These are phyloP conservation scores for Hiodon alosoides DNA, from an alignment of 2,113 vertebrate species.

Conservation along the genomic window DNA sequence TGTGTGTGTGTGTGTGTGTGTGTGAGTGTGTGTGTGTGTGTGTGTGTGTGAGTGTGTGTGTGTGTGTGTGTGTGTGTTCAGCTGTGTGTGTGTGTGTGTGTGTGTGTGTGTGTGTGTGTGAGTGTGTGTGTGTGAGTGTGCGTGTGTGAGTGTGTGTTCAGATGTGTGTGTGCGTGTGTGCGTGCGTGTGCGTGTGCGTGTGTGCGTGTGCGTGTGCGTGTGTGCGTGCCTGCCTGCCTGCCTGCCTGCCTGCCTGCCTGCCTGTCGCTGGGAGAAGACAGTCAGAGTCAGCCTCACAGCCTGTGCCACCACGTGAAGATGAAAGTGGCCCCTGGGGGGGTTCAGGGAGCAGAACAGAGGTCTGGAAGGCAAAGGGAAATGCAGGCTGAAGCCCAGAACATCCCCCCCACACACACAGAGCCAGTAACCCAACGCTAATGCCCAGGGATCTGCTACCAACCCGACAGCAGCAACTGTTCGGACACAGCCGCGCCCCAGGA, in stretches of 20 bases:
- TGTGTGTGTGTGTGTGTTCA: not conserved
- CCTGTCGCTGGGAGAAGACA: conserved; percentile 6
- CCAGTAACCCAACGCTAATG: not conserved
- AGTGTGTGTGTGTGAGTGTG: conserved; percentile 2
- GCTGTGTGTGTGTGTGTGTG: conserved; percentile 9
- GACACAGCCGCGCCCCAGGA: not conserved
- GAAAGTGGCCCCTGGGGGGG: conserved; percentile 51
- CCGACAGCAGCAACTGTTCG: too few species aligned
- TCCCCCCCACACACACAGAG: conserved; percentile 1
- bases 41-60: not conserved
- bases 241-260: conserved; percentile 33
- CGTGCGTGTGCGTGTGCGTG: conserved; percentile 45
- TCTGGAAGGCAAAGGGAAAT: conserved; percentile 46
- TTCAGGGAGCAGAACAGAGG: conserved; percentile 39
- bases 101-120: conserved; percentile 1
- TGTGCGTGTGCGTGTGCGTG: conserved; percentile 41
- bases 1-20: not conserved
- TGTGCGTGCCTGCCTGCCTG: conserved; percentile 35
- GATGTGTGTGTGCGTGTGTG: conserved; percentile 40
- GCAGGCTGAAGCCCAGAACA: not conserved
- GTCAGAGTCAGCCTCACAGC: not conserved
- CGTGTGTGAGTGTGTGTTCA: not conserved
- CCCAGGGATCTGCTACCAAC: too few species aligned
- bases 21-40: not conserved
- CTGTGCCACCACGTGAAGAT: conserved; percentile 45